These are phyloP conservation scores for Galemys pyrenaicus DNA, from an alignment of 2,113 vertebrate genomes.

Conservation along the genomic window DNA sequence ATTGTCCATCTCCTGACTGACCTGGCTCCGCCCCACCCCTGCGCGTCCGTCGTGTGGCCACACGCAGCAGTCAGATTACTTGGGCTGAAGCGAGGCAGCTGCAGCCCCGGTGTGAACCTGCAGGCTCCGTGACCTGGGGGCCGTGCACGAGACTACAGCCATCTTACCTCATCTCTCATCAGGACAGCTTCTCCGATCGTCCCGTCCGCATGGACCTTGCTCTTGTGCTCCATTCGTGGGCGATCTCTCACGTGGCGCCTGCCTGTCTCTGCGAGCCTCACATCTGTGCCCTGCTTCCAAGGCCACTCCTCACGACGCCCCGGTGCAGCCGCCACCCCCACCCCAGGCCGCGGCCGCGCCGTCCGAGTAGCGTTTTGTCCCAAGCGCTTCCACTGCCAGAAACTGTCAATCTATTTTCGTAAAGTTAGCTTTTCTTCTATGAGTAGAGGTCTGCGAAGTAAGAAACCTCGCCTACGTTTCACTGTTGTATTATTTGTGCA, in stretches of 20 bases:
- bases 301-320: too few relatives aligned
- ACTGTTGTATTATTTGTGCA: not conserved
- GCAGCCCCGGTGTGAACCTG: not conserved
- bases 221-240: not conserved
- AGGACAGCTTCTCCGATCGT: not conserved
- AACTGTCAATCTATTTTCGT: not conserved
- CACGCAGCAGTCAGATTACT: too few relatives aligned
- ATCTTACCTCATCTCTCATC: not conserved
- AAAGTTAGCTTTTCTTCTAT: not conserved
- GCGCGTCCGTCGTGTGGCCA: too few relatives aligned
- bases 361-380: not conserved
- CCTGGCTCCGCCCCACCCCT: too few relatives aligned
- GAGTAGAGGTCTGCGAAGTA: not conserved
- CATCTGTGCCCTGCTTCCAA: too few relatives aligned
- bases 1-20: too few relatives aligned
- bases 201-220: not conserved
- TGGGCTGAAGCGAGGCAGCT: too few relatives aligned
- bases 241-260: too few relatives aligned
- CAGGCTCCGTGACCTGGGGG: not conserved
- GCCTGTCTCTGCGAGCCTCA: too few relatives aligned
- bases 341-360: not conserved
- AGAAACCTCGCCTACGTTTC: not conserved
- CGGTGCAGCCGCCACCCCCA: too few relatives aligned
- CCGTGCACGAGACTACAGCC: not conserved
- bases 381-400: not conserved